These are phyloP conservation scores for Syrrhaptes paradoxus DNA, from an alignment of 2,113 vertebrate genomes.

Conservation along the genomic window DNA sequence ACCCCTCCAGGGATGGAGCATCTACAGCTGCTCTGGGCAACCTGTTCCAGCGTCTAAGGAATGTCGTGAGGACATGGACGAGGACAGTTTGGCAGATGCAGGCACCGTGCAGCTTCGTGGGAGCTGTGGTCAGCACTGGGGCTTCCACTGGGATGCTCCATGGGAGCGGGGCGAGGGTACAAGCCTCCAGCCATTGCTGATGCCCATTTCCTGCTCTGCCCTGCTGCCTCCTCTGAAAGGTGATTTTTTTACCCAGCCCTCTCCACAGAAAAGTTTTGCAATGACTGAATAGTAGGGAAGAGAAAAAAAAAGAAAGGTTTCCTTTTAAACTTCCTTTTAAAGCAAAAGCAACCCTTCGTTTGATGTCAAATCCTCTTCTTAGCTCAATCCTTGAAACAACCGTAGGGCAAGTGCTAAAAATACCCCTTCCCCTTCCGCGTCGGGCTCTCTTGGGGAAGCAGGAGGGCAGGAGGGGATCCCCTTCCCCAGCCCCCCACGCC, in stretches of 20 bases:
- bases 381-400: not conserved
- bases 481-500: not conserved
- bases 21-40: too few relatives aligned
- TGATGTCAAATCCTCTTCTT: conserved; percentile 32
- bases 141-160: not conserved
- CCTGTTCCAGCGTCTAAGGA: not conserved
- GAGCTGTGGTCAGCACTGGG: not conserved
- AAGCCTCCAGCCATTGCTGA: fast-evolving
- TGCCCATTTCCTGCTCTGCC: fast-evolving
- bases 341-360: not conserved
- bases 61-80: fast-evolving
- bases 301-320: not conserved
- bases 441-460: not conserved
- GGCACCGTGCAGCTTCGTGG: not conserved
- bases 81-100: not conserved
- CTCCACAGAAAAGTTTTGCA: not conserved
- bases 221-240: not conserved
- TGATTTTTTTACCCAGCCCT: not conserved
- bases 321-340: conserved; percentile 23
- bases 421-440: not conserved
- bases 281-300: not conserved
- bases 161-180: not conserved
- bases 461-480: conserved; percentile 1
- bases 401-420: not conserved
- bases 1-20: too few relatives aligned